Evolutionary conservation across 1,140 invertebrate species (phyloP), one percentile per base, ranked within the genome.

Genomic region (Drosophila lacteicornis): DNA sequence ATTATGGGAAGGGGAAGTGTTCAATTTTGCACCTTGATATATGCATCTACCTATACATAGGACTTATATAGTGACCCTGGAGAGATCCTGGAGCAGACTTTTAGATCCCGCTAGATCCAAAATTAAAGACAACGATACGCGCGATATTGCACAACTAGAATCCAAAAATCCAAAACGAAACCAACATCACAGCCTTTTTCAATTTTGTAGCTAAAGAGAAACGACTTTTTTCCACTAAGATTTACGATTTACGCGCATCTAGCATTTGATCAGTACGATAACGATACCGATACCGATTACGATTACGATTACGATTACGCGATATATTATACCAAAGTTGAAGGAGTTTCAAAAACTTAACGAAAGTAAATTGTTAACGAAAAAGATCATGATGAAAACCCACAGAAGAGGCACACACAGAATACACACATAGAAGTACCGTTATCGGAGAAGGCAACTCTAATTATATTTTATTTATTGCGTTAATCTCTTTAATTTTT

Each of bases 291-390:
- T 17, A 11, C 51, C 33, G 0, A 22, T 38, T 55, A 56, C 53
- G 3, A 56, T 56, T 56, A 56, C 25, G 4, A 51, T 19, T 57
- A 75, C 43, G 25, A 47, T 56, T 56, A 30, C 42, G 47, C 51
- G 36, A 40, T n/a, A 65, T 77, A 62, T 61, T 71, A 85, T 85
- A 85, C 82, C 82, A 84, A 84, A 84, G 82, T 84, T 67, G 65
- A 81, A 33, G 45, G 59, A 85, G 74, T 86, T 84, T 78, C 53
- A 77, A 77, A 73, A 84, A 85, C 62, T 55, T 51, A 38, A 67
- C 30, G 42, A 57, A 61, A 65, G 58, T 46, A 55, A 70, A 79
- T 49, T 47, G 56, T 61, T 55, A 62, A 58, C 12, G 33, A 45
- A 63, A 53, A 59, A 33, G 43, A 40, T 59, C 62, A 68, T 57